Evolutionary conservation across 2,797 vertebrate species (phyloP).

Genomic region (Harpagifer antarcticus): DNA sequence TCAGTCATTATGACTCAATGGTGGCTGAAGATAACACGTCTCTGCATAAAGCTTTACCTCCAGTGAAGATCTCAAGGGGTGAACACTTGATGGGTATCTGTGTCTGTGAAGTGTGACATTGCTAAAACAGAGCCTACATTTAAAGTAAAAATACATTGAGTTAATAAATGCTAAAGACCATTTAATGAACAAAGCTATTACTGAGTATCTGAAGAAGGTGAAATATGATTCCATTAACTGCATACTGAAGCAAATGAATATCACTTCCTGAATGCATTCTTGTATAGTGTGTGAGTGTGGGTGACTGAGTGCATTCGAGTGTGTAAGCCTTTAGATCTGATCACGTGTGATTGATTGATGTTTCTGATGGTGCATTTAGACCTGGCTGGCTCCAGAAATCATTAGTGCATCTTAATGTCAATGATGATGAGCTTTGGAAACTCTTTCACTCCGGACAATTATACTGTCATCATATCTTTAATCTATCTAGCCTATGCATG

Average conservation of each 20-base stretch:
- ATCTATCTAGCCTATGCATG: constrained; percentile 59
- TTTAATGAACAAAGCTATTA: constrained; percentile 29
- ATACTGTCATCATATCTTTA: constrained; percentile 60
- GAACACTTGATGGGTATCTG: not conserved
- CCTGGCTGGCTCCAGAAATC: constrained; percentile 53
- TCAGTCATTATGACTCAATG: constrained; percentile 8
- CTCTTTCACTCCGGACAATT: constrained; percentile 67
- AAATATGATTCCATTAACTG: constrained; percentile 36
- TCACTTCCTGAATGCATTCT: constrained; percentile 5
- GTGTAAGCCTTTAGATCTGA: constrained; percentile 41
- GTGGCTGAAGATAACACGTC: constrained; percentile 11
- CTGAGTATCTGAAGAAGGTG: constrained; percentile 21
- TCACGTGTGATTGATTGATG: constrained; percentile 58
- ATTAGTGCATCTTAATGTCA: constrained; percentile 71
- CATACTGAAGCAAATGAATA: constrained; percentile 21
- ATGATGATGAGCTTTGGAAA: constrained; percentile 72
- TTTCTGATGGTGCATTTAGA: constrained; percentile 58
- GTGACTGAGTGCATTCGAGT: not conserved
- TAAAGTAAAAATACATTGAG: constrained; percentile 8
- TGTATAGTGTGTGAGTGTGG: not conserved
- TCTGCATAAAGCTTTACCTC: constrained; percentile 19
- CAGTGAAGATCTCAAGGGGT: not conserved
- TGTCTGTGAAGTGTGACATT: not conserved
- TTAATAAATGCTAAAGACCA: constrained; percentile 21
- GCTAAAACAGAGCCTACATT: not conserved